These are phyloP conservation scores for Anagyrus pseudococci DNA, from an alignment of 2,888 invertebrate genomes.

Conservation along the genomic window DNA sequence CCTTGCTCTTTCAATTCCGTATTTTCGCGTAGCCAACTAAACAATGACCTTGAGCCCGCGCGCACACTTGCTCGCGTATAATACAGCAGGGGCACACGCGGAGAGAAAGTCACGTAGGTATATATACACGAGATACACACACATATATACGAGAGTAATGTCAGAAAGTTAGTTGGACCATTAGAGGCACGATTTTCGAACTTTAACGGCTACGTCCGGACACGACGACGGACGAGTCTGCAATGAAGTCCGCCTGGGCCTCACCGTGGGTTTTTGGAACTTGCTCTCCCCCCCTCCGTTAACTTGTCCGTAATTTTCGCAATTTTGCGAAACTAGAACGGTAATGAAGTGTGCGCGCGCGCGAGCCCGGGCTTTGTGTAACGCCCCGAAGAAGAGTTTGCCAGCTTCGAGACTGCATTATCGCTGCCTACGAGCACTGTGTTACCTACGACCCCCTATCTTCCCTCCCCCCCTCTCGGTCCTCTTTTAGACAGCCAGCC, in stretches of 20 bases:
- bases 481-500: too few relatives aligned
- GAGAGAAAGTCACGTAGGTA: too few relatives aligned
- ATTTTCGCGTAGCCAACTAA: too few relatives aligned
- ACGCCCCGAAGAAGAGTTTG: neutral
- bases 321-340: conserved; percentile 23
- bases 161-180: conserved; percentile 22
- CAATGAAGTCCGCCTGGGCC: neutral
- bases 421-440: too few relatives aligned
- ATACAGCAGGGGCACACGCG: too few relatives aligned
- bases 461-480: neutral
- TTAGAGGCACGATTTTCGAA: conserved; percentile 15
- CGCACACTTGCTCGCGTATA: too few relatives aligned
- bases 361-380: conserved; percentile 10
- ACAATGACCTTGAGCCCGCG: too few relatives aligned
- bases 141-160: too few relatives aligned
- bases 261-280: conserved; percentile 16
- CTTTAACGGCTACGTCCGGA: conserved; percentile 12
- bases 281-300: neutral
- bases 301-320: too few relatives aligned
- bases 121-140: too few relatives aligned
- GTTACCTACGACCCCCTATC: too few relatives aligned
- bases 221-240: neutral
- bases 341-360: conserved; percentile 9
- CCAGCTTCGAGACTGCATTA: neutral
- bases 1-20: too few relatives aligned